Evolutionary conservation across 1,140 invertebrate species (phyloP).

Genomic region (Ostrea edulis): DNA sequence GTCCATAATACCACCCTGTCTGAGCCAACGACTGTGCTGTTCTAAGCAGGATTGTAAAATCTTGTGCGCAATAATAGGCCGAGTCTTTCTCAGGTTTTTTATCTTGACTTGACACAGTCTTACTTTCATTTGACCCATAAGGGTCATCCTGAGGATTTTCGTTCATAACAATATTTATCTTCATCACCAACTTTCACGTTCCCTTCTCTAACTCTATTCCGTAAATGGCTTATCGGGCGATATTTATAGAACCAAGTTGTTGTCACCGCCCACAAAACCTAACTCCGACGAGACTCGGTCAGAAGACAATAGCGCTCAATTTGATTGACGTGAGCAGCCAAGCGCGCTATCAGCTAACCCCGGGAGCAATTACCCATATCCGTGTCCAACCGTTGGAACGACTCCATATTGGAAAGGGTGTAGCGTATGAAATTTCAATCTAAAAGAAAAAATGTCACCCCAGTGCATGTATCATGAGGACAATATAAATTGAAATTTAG

Average conservation of each 20-base stretch:
- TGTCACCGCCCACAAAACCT: no score
- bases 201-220: background rate
- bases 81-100: constrained; percentile 4
- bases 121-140: background rate
- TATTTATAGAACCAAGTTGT: background rate
- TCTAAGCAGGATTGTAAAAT: constrained; percentile 61
- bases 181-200: background rate
- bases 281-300: no score
- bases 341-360: no score
- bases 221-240: background rate
- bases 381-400: no score
- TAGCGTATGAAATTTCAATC: no score
- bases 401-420: no score
- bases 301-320: no score
- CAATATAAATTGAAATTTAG: no score
- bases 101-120: background rate
- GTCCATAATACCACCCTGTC: constrained; percentile 88
- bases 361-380: no score
- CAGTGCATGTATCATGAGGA: no score
- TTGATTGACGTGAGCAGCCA: no score
- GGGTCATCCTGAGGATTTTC: background rate
- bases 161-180: constrained; percentile 1
- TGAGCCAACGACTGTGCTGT: constrained; percentile 64
- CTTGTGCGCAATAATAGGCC: constrained; percentile 63
- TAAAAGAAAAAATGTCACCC: no score